Evolutionary conservation across 2,113 vertebrate genomes (phyloP), one percentile per base, ranked within the genome.

Genomic region (Cettia cetti): DNA sequence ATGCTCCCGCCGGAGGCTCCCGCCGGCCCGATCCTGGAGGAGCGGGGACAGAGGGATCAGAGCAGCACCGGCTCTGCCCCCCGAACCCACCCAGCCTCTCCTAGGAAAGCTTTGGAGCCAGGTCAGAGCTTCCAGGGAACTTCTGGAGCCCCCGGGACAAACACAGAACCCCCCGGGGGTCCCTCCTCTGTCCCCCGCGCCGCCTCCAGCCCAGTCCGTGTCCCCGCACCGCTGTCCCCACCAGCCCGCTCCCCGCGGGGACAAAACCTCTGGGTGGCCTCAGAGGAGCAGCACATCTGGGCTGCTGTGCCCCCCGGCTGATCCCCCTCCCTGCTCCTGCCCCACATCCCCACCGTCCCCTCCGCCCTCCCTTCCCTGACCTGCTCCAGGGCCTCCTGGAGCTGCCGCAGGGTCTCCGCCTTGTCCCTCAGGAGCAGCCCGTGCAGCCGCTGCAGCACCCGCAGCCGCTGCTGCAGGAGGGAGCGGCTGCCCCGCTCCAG

Each of bases 351-450:
- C 18, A 0, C 5, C 23, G 1, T 11, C n/a, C n/a, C n/a, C n/a
- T n/a, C n/a, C n/a, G n/a, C n/a, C 7, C 24, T 37, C 22, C 49
- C n/a, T 4, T 19, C 42, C 59, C 84, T 2, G 20, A 98, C 98
- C 98, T 98, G 95, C 65, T 94, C 82, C 93, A 97, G 74, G 28
- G 97, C 94, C 75, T 93, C 60, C 78, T 33, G 95, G 27, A 98
- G 80, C 60, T 83, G 92, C 82, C 39, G 66, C 13, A 98, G 84
- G 35, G 97, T 95, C 0, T 95, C 92, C 30, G 47, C 79, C 61
- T 94, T 96, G 89, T 98, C 98, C 79, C 97, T 92, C 78, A 92
- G 97, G 40, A 98, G 96, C 47, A 97, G 90, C 66, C 57, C 63
- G 1, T 61, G 92, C 49, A 97, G 66, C 6, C 69, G 95, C 5